phyloP scores from a whole-genome alignment of 1,140 invertebrate genomes.

The Hypothenemus hampei region DNA sequence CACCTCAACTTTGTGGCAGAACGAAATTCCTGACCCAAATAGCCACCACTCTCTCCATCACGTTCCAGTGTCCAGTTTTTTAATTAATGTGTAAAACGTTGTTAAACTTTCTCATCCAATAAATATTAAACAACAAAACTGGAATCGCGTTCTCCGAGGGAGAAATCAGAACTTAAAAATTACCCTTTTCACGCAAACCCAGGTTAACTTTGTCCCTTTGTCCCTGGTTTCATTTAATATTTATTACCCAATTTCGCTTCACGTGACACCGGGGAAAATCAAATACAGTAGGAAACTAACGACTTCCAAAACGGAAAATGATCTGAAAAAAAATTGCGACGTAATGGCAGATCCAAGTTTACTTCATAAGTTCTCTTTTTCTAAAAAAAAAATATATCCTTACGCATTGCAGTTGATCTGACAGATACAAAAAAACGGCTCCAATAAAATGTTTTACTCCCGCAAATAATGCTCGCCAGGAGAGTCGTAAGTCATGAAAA shows the following conservation, averaged over 20 bases:
- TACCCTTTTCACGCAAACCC: constrained; percentile 22
- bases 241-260: constrained; percentile 28
- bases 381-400: too few species aligned
- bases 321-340: too few species aligned
- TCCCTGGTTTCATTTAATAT: constrained; percentile 24
- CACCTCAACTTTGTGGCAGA: too few species aligned
- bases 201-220: constrained; percentile 22
- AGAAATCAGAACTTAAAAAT: constrained; percentile 22
- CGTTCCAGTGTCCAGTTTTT: too few species aligned
- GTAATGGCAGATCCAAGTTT: too few species aligned
- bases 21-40: too few species aligned
- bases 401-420: too few species aligned
- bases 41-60: too few species aligned
- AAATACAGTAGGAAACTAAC: constrained; percentile 4
- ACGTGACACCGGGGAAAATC: constrained; percentile 13
- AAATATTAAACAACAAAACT: constrained; percentile 4
- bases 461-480: not conserved
- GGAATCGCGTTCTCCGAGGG: constrained; percentile 4
- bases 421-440: too few species aligned
- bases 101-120: not conserved
- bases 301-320: not conserved
- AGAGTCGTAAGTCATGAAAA: constrained; percentile 1
- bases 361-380: too few species aligned
- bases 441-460: too few species aligned
- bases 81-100: not conserved